phyloP scores from a whole-genome alignment of 2,888 invertebrate species.

The Leptinotarsa rubiginosa region DNA sequence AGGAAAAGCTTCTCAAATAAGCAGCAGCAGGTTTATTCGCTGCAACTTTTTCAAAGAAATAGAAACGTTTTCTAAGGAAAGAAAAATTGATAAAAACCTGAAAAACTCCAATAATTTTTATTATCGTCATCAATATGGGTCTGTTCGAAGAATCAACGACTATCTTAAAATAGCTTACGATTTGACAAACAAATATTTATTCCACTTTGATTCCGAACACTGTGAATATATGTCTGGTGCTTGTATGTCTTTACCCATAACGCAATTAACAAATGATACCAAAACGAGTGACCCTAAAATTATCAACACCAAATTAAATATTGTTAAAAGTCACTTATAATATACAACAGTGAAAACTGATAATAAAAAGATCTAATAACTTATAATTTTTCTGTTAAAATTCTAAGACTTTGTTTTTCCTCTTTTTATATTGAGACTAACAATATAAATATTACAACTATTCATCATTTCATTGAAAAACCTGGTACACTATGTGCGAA shows the following conservation, averaged over 20 bases:
- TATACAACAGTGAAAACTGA: slow-evolving; percentile 53
- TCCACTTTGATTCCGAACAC: slow-evolving; percentile 21
- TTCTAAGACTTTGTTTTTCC: slow-evolving; percentile 33
- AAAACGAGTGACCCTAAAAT: slow-evolving; percentile 54
- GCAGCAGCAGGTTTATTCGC: neutral
- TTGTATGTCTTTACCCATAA: slow-evolving; percentile 23
- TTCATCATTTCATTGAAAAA: slow-evolving; percentile 47
- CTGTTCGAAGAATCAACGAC: neutral
- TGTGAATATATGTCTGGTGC: slow-evolving; percentile 25
- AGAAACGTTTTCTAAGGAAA: neutral
- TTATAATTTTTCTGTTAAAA: slow-evolving; percentile 49
- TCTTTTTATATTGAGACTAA: slow-evolving; percentile 45
- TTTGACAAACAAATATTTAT: slow-evolving; percentile 10
- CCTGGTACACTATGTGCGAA: slow-evolving; percentile 44
- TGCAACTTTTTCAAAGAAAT: neutral
- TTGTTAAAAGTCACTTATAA: slow-evolving; percentile 52
- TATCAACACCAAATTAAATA: slow-evolving; percentile 58
- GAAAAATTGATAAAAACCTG: neutral
- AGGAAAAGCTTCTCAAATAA: no score
- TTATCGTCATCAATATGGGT: neutral
- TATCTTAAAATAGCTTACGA: neutral
- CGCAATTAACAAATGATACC: slow-evolving; percentile 44
- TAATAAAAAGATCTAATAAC: slow-evolving; percentile 51
- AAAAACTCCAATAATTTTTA: slow-evolving; percentile 5
- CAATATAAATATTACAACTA: slow-evolving; percentile 47